Conservation (phyloP, 2,888 invertebrate genomes). For the Tipula unca region DNA sequence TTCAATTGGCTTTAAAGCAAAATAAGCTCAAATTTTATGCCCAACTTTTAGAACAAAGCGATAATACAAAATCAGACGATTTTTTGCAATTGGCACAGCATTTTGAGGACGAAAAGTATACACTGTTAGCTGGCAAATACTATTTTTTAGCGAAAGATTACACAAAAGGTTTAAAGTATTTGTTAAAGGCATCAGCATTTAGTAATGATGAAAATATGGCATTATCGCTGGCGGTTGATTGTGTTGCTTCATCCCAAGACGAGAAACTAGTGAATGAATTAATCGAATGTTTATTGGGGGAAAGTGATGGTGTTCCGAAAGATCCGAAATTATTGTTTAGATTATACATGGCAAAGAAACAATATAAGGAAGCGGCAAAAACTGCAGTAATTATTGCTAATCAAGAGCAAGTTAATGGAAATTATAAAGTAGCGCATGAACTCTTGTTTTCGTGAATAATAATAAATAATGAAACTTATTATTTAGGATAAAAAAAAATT, state of each 20-base stretch:
- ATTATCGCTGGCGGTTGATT: constrained; percentile 82
- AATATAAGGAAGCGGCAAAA: constrained; percentile 91
- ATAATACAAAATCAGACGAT: constrained; percentile 71
- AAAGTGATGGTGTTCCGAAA: constrained; percentile 86
- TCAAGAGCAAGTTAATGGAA: constrained; percentile 73
- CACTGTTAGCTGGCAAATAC: constrained; percentile 85
- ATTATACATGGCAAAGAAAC: constrained; percentile 89
- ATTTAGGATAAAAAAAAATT: too few relatives aligned
- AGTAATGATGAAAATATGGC: constrained; percentile 78
- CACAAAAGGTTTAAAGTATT: constrained; percentile 69
- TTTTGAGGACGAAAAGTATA: constrained; percentile 86
- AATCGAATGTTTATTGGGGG: constrained; percentile 90
- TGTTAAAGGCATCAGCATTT: constrained; percentile 69
- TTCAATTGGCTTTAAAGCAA: constrained; percentile 83
- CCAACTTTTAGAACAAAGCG: constrained; percentile 69
- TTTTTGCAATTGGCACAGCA: constrained; percentile 82
- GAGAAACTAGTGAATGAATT: constrained; percentile 72
- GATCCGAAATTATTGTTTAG: constrained; percentile 93
- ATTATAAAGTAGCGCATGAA: constrained; percentile 92
- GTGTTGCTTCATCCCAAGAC: constrained; percentile 81
- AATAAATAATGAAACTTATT: too few relatives aligned
- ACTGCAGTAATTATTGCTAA: constrained; percentile 94
- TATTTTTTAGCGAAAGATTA: constrained; percentile 84
- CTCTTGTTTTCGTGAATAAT: constrained; percentile 88
- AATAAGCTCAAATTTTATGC: constrained; percentile 90